These are phyloP conservation scores for Lordiphosa collinella DNA, from an alignment of 1,140 invertebrate species.

Conservation along the genomic window DNA sequence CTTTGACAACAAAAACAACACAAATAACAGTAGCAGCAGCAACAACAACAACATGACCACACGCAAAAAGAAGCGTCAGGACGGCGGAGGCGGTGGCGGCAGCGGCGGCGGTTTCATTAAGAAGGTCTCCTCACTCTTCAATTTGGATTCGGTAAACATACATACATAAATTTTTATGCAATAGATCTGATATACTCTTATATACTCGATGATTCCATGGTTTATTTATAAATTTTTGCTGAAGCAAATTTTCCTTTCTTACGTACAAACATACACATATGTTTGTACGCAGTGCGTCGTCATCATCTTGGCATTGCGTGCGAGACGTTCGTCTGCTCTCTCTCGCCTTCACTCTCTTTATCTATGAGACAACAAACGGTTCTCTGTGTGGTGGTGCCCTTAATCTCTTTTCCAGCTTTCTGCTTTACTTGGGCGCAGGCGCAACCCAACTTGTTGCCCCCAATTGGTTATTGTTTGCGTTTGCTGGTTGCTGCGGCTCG, in stretches of 20 bases:
- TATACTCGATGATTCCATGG: slow-evolving; percentile 71
- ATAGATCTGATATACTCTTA: slow-evolving; percentile 23
- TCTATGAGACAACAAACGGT: too few relatives aligned
- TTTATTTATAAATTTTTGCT: slow-evolving; percentile 74
- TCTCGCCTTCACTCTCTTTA: neutral
- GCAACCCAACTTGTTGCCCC: slow-evolving; percentile 32
- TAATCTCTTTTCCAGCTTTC: slow-evolving; percentile 19
- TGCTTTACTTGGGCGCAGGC: slow-evolving; percentile 33
- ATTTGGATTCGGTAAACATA: slow-evolving; percentile 87
- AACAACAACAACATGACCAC: slow-evolving; percentile 83
- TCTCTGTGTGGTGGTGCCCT: slow-evolving; percentile 16
- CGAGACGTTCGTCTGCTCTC: slow-evolving; percentile 5
- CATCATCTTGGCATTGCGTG: slow-evolving; percentile 34
- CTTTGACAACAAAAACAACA: slow-evolving; percentile 20
- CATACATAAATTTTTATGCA: slow-evolving; percentile 57
- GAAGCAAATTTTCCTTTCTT: neutral
- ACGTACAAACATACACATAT: slow-evolving; percentile 5
- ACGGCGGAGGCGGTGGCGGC: slow-evolving; percentile 80
- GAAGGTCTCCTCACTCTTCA: slow-evolving; percentile 92
- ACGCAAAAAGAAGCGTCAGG: slow-evolving; percentile 88
- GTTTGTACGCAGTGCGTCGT: slow-evolving; percentile 25
- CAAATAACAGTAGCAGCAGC: neutral
- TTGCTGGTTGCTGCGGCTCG: too few relatives aligned
- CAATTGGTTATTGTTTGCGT: slow-evolving; percentile 5
- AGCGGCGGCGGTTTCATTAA: slow-evolving; percentile 85